Evolutionary conservation across 2,888 invertebrate species (phyloP).

Genomic region (Spilosoma lubricipeda): DNA sequence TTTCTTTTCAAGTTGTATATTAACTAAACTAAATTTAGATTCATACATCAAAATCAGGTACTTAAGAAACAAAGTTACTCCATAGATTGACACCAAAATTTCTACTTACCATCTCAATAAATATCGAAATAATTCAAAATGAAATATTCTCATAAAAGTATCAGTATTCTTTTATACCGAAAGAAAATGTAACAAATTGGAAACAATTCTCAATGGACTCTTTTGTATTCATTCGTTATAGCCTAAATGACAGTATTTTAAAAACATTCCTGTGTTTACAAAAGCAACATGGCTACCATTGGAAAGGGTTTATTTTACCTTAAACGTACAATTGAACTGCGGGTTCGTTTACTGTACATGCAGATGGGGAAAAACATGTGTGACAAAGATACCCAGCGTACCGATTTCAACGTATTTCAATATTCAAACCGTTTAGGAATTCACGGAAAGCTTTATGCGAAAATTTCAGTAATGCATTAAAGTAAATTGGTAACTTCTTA

Average conservation of each 20-base stretch:
- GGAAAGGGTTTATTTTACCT: not conserved
- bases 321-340: not conserved
- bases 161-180: not conserved
- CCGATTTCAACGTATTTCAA: not conserved
- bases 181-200: not conserved
- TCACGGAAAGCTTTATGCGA: not conserved
- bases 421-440: not conserved
- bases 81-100: not conserved
- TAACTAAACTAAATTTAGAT: too few relatives aligned
- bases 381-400: not conserved
- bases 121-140: not conserved
- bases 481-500: too few relatives aligned
- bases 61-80: not conserved
- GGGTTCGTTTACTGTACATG: not conserved
- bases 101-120: not conserved
- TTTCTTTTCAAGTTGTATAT: too few relatives aligned
- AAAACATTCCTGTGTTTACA: not conserved
- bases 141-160: not conserved
- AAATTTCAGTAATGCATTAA: not conserved
- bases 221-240: not conserved
- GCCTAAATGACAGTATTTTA: not conserved
- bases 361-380: not conserved
- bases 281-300: not conserved
- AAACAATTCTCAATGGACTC: not conserved
- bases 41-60: too few relatives aligned